phyloP scores from a whole-genome alignment of 2,888 invertebrate species.

The Heliconius ethilla region DNA sequence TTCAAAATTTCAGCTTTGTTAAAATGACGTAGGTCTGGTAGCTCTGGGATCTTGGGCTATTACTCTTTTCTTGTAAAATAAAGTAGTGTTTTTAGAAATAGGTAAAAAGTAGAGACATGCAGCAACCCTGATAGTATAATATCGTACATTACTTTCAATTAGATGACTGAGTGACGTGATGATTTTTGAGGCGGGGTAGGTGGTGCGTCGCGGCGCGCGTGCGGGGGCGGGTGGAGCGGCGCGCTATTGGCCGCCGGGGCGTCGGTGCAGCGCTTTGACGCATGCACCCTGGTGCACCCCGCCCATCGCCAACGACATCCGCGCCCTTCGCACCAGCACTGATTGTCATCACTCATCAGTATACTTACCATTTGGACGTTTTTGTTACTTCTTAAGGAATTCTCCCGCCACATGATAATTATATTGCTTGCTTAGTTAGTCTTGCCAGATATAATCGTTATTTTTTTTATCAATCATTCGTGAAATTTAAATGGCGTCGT shows the following conservation, averaged over 20 bases:
- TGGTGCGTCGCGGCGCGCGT: slow-evolving; percentile 37
- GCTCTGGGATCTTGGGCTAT: no score
- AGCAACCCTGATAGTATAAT: slow-evolving; percentile 5
- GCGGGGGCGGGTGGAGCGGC: slow-evolving; percentile 42
- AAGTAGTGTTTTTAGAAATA: no score
- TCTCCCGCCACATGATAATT: background rate
- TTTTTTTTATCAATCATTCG: no score
- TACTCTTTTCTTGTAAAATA: no score
- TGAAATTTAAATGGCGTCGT: background rate
- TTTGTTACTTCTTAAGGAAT: background rate
- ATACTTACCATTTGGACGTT: background rate
- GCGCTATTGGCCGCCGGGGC: slow-evolving; percentile 42
- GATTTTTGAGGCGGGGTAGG: slow-evolving; percentile 39
- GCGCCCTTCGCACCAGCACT: slow-evolving; percentile 24
- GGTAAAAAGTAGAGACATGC: background rate
- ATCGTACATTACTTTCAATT: slow-evolving; percentile 2
- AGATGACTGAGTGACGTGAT: slow-evolving; percentile 36
- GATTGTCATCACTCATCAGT: background rate
- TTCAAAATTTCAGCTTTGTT: no score
- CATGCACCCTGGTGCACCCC: slow-evolving; percentile 45
- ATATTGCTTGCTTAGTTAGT: background rate
- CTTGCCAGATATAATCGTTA: no score
- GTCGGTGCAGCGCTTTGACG: slow-evolving; percentile 37
- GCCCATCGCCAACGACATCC: slow-evolving; percentile 41
- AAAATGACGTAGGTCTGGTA: no score